Evolutionary conservation across 2,797 vertebrate species (phyloP), one percentile per base, ranked within the genome.

Genomic region (Enteromius unitaeniatus): DNA sequence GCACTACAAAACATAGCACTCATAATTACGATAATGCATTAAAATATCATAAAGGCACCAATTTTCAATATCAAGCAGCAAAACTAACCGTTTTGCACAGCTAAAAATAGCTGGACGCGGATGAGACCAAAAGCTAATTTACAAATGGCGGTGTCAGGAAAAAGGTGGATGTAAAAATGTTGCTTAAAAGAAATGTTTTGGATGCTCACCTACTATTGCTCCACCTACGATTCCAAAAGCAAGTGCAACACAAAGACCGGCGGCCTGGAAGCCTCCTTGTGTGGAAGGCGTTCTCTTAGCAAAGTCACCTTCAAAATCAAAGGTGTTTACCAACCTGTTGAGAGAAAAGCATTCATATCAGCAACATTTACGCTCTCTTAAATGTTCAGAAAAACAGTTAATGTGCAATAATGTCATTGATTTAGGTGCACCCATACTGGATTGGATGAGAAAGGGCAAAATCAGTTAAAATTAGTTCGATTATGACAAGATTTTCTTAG

Each of bases 211-310:
- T 58, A 99, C 96, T 34, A 95, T 1, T 21, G 83, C 86, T n/a
- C 98, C 98, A 28, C 98, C 98, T 4, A 90, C 91, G 0, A 99
- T 78, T 21, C 96, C 97, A 87, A 99, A 97, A 47, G 88, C 93
- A n/a, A 99, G 88, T 0, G 97, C 91, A 73, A 99, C 96, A 47
- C 95, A 95, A 0, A 97, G 93, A 6, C 96, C 97, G 0, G 97
- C 97, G 0, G 97, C 96, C 93, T 99, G 98, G 92, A 88, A 97
- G 4, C 93, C 95, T 19, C 97, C 98, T 90, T 99, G 98, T 0
- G 85, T 89, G 2, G 83, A 89, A 1, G 92, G 19, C 0, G 89
- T 85, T 90, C 96, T 92, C 0, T 28, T 0, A 6, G 0, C 53
- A 73, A 91, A 96, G 0, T 0, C 0, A 0, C 90, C 94, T 0